Evolutionary conservation across 2,113 vertebrate genomes (phyloP).

Genomic region (Cromileptes altivelis): DNA sequence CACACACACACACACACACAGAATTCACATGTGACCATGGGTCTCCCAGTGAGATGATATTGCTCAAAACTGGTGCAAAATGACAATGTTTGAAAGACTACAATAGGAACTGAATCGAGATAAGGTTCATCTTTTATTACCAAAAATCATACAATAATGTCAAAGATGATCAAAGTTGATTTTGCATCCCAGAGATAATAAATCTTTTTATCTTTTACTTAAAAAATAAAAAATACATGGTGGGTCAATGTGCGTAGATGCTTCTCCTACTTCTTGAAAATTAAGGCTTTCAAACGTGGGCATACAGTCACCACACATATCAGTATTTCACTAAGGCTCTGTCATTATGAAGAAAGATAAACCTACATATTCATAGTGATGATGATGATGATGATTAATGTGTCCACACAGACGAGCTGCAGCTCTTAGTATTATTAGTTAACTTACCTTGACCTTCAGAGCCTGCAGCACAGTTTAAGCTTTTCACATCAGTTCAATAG

Average conservation of each 20-base stretch:
- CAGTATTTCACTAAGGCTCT: too few relatives aligned
- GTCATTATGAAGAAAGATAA: too few relatives aligned
- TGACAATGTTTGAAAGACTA: not conserved
- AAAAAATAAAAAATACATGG: not conserved
- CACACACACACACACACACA: conserved; percentile 10
- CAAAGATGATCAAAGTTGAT: not conserved
- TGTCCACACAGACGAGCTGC: not conserved
- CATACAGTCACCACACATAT: too few relatives aligned
- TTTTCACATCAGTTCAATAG: not conserved
- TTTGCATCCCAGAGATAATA: not conserved
- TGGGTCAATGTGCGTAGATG: too few relatives aligned
- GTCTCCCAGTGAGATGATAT: conserved; percentile 11
- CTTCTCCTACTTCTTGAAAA: too few relatives aligned
- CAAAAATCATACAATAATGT: not conserved
- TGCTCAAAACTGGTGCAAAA: not conserved
- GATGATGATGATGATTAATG: not conserved
- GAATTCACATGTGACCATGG: conserved; percentile 21
- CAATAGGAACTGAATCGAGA: not conserved
- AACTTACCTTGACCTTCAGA: not conserved
- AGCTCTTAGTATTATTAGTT: not conserved
- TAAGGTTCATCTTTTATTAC: not conserved
- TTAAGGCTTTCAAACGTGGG: not conserved
- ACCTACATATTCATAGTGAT: not conserved
- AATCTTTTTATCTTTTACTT: not conserved
- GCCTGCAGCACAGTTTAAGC: not conserved